Conservation (phyloP, 2,113 vertebrate genomes). For the Cheirogaleus medius region DNA sequence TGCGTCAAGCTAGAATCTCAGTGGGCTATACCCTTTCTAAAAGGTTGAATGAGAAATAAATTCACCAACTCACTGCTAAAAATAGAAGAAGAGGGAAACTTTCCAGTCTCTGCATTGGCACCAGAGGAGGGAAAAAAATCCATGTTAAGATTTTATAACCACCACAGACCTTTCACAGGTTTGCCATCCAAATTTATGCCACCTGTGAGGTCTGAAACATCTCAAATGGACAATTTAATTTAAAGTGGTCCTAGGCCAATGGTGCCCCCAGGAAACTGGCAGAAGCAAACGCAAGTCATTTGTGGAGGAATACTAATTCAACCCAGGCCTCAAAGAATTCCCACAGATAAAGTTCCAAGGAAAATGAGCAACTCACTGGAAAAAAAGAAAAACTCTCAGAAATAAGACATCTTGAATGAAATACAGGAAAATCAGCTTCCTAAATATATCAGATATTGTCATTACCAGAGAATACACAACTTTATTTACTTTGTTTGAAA, state of each 20-base stretch:
- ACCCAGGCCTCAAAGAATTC: conserved; percentile 49
- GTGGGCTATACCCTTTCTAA: not conserved
- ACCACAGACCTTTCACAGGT: not conserved
- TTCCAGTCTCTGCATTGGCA: not conserved
- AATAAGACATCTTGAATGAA: conserved; percentile 36
- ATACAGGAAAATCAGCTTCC: not conserved
- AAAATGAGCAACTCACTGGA: conserved; percentile 1
- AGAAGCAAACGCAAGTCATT: conserved; percentile 54
- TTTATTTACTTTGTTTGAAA: not conserved
- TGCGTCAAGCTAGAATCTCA: not conserved
- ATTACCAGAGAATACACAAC: not conserved
- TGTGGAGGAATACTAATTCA: conserved; percentile 66
- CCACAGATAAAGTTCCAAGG: conserved; percentile 47
- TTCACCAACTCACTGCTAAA: not conserved
- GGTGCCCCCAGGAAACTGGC: conserved; percentile 69
- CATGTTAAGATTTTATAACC: not conserved
- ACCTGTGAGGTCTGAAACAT: conserved; percentile 69
- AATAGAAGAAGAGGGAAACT: conserved; percentile 10
- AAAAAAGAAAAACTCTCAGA: conserved; percentile 23
- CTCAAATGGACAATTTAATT: conserved; percentile 68
- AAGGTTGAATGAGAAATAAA: conserved; percentile 41
- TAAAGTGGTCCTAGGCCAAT: conserved; percentile 62
- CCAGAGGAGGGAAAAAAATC: not conserved
- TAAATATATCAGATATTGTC: not conserved
- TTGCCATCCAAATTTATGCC: conserved; percentile 54